Percentiles rank a stretch among this genome's conserved stretches.
phyloP scores from a whole-genome alignment of 2,797 vertebrate species.

The Coranthus polyacanthus region DNA sequence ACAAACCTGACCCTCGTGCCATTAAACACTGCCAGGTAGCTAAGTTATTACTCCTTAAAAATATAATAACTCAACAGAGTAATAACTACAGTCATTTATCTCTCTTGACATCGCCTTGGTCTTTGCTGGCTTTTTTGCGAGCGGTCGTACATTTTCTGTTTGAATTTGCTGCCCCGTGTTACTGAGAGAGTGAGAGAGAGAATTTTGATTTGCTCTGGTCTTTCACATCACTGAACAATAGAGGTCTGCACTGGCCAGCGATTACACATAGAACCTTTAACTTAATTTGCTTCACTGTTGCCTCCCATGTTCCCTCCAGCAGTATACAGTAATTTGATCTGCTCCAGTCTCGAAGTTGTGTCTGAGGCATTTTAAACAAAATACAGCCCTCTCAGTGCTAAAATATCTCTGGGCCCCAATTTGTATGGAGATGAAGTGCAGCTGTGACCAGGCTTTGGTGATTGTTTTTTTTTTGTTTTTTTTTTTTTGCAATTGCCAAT shows the following conservation, averaged over 20 bases:
- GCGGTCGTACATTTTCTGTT: conserved; percentile 18
- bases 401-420: conserved; percentile 22
- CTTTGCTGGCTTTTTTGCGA: conserved; percentile 41
- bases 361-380: conserved; percentile 53
- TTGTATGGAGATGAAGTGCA: conserved; percentile 40
- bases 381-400: conserved; percentile 21
- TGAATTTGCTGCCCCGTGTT: conserved; percentile 29
- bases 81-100: conserved; percentile 65
- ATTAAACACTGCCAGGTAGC: conserved; percentile 51
- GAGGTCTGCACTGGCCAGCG: conserved; percentile 40
- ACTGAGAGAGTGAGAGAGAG: conserved; percentile 16
- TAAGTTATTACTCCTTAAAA: conserved; percentile 67
- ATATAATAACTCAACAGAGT: conserved; percentile 66
- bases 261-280: conserved; percentile 62
- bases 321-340: conserved; percentile 55
- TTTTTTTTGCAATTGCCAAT: conserved; percentile 28
- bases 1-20: conserved; percentile 43
- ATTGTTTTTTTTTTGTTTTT: conserved; percentile 6
- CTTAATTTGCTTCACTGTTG: conserved; percentile 62
- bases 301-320: conserved; percentile 50
- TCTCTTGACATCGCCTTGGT: conserved; percentile 47
- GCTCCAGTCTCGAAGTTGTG: conserved; percentile 42
- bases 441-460: conserved; percentile 24
- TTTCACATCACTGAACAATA: conserved; percentile 37
- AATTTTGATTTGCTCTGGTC: conserved; percentile 64